Conservation (phyloP, 2,888 invertebrate species). For the Cecidostiba fungosa region DNA sequence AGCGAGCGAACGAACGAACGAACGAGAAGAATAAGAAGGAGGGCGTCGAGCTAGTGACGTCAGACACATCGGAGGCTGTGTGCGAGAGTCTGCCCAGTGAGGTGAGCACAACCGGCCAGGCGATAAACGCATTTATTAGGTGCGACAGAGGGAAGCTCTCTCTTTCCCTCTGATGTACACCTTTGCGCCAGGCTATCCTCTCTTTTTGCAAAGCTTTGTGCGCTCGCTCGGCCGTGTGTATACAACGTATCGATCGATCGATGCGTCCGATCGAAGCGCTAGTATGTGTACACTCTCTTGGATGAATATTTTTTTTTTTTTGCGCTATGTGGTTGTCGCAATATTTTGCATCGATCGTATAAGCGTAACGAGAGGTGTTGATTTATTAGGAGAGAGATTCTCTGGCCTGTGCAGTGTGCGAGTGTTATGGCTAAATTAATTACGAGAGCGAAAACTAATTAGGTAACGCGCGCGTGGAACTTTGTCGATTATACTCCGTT, state of each 20-base stretch:
- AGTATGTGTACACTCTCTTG: background rate
- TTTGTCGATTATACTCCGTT: too few species aligned
- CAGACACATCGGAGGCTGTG: constrained; percentile 23
- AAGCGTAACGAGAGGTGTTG: background rate
- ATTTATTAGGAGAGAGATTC: too few species aligned
- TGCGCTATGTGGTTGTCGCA: too few species aligned
- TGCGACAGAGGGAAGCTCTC: constrained; percentile 5
- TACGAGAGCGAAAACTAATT: background rate
- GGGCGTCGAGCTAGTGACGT: constrained; percentile 19
- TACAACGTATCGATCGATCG: background rate
- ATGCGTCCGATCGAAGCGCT: background rate
- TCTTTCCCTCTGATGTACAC: too few species aligned
- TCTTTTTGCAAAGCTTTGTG: background rate
- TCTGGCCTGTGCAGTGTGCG: too few species aligned
- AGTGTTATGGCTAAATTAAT: background rate
- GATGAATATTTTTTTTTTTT: background rate
- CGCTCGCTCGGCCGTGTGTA: background rate
- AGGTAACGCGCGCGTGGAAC: too few species aligned
- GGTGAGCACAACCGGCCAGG: constrained; percentile 26
- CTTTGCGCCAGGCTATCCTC: background rate
- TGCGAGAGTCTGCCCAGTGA: background rate
- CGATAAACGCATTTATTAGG: constrained; percentile 54
- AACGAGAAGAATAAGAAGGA: constrained; percentile 4
- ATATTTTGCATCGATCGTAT: background rate
- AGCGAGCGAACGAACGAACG: background rate